phyloP scores from a whole-genome alignment of 2,888 invertebrate species.

The Dysmachus trigonus region DNA sequence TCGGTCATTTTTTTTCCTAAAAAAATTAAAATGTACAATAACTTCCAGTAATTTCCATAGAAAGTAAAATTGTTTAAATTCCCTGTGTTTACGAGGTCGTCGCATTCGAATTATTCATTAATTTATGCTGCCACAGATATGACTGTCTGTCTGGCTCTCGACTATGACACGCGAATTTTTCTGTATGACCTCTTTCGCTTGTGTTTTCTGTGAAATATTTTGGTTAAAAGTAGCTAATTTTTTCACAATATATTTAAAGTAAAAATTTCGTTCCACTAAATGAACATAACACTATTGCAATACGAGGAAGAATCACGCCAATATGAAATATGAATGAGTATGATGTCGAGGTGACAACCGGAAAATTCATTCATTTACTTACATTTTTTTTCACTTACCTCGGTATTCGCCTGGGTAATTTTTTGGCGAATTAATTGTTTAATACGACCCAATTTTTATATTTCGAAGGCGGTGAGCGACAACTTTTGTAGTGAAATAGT shows the following conservation, averaged over 20 bases:
- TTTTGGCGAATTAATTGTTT: not conserved
- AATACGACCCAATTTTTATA: not conserved
- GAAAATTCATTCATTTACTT: slow-evolving; percentile 18
- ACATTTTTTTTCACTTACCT: not conserved
- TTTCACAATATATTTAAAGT: not conserved
- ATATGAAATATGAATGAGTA: not conserved
- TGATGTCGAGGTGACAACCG: slow-evolving; percentile 16
- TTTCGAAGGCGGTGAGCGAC: not conserved
- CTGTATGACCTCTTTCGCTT: not conserved
- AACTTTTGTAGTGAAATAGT: not conserved
- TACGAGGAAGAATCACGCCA: slow-evolving; percentile 14
- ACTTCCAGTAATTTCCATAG: not conserved
- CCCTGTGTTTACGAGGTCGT: not conserved
- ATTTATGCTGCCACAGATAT: not conserved
- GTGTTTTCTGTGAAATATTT: not conserved
- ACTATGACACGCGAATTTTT: not conserved
- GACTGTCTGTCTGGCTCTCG: not conserved
- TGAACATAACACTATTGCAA: not conserved
- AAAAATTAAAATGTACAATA: not conserved
- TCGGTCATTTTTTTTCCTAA: too few species aligned
- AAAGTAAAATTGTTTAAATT: not conserved
- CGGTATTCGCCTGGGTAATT: not conserved
- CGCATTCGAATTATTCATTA: not conserved
- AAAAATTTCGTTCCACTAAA: not conserved
- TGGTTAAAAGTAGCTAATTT: not conserved